Evolutionary conservation across 53 echinoderm and acorn worm species (phyloP), one percentile per base, ranked within the genome.

Genomic region (Antedon mediterranea): DNA sequence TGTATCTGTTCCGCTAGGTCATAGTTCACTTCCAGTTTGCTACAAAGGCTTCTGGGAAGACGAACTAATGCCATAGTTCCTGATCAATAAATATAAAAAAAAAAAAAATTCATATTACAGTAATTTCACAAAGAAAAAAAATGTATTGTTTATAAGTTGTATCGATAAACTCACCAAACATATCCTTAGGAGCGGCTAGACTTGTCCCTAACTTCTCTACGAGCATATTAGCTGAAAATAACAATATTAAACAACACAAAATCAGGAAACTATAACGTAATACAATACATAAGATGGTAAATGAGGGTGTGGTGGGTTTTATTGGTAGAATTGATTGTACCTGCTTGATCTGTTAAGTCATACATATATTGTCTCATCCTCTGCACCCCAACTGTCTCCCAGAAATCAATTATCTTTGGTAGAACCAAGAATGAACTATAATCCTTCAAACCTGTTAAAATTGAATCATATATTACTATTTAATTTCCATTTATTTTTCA

Each of bases 111-210:
- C n/a, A n/a, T n/a, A n/a, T n/a, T n/a, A n/a, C n/a, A n/a, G n/a
- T n/a, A n/a, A n/a, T n/a, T n/a, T n/a, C n/a, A n/a, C n/a, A n/a
- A n/a, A n/a, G n/a, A n/a, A n/a, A n/a, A n/a, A n/a, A n/a, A n/a
- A n/a, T n/a, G n/a, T n/a, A n/a, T n/a, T n/a, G n/a, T n/a, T n/a
- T n/a, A n/a, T n/a, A n/a, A n/a, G n/a, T n/a, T n/a, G n/a, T n/a
- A n/a, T n/a, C n/a, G n/a, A n/a, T n/a, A n/a, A n/a, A n/a, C n/a
- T 87, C 78, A 92, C 93, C 93, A 75, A 86, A 89, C 93, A 92
- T 92, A 37, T 87, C 74, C 3, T 84, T 28, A 15, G 93, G 93
- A 72, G 89, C 93, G 28, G 86, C 32, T 74, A 92, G 71, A 15
- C 70, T 73, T 42, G 93, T 89, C 4, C 85, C 74, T 87, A 86